A percentile compares a stretch with the other conserved stretches of the same genome.
Conservation (phyloP, 2,888 invertebrate genomes). For the Dendrolimus pini region DNA sequence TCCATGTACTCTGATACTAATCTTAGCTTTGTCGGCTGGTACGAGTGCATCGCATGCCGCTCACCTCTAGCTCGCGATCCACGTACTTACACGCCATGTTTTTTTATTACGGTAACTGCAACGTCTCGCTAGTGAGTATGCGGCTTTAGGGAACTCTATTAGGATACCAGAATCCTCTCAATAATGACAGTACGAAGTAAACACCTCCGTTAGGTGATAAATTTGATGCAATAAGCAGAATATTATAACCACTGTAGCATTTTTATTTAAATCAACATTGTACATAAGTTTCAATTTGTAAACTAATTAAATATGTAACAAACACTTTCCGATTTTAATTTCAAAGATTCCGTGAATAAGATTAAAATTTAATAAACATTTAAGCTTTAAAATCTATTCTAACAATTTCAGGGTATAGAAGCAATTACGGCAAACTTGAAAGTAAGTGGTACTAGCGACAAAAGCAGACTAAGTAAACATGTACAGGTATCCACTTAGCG, state of each 20-base stretch:
- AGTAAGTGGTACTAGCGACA: constrained; percentile 22
- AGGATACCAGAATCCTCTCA: neutral
- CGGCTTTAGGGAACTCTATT: neutral
- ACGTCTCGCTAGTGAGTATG: neutral
- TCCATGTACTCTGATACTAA: too few species aligned
- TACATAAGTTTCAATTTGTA: constrained; percentile 3
- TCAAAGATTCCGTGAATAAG: neutral
- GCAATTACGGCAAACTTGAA: constrained; percentile 29
- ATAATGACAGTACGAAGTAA: neutral
- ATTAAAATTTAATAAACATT: constrained; percentile 1
- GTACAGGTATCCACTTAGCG: constrained; percentile 34
- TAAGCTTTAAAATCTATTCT: constrained; percentile 3
- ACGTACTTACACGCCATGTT: too few species aligned
- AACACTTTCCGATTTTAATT: constrained; percentile 1
- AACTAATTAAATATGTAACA: neutral
- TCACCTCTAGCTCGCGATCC: too few species aligned
- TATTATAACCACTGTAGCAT: constrained; percentile 15
- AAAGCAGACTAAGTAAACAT: constrained; percentile 37
- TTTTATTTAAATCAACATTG: constrained; percentile 27
- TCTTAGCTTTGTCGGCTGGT: too few species aligned
- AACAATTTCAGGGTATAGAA: constrained; percentile 17
- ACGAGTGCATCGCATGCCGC: too few species aligned
- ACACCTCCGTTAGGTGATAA: neutral
- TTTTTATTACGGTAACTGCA: too few species aligned
- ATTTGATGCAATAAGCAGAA: constrained; percentile 12